A percentile compares a stretch with the other conserved stretches of the same genome.
phyloP scores from a whole-genome alignment of 2,113 vertebrate genomes.

The Sorex fumeus region DNA sequence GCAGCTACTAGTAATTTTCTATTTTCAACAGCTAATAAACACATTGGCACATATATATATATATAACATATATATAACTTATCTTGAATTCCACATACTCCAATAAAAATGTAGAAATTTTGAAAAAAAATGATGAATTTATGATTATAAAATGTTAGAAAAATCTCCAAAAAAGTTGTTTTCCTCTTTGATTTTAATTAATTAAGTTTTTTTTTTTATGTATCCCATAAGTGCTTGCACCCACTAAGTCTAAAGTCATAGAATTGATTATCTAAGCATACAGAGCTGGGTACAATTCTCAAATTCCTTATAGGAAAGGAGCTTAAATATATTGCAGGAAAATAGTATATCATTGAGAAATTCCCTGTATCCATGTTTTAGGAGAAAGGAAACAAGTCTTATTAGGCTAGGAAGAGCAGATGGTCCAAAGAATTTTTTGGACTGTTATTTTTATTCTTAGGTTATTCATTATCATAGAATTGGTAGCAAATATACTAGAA shows the following conservation, averaged over 20 bases:
- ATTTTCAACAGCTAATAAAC: slow-evolving; percentile 10
- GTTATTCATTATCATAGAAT: slow-evolving; percentile 12
- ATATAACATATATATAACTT: neutral
- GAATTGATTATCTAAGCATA: neutral
- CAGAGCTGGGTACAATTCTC: slow-evolving; percentile 8
- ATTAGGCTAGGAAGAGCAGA: slow-evolving; percentile 53
- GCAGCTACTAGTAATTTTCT: neutral
- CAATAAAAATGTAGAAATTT: neutral
- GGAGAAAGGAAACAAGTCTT: slow-evolving; percentile 34
- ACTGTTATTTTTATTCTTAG: slow-evolving; percentile 59
- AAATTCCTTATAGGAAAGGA: slow-evolving; percentile 48
- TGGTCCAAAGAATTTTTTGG: slow-evolving; percentile 43
- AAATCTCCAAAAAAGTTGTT: slow-evolving; percentile 23
- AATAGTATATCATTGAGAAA: neutral
- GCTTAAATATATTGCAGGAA: slow-evolving; percentile 40
- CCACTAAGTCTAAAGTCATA: neutral
- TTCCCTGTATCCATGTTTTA: slow-evolving; percentile 28
- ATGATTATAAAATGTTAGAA: neutral
- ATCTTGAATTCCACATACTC: neutral
- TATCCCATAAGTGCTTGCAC: neutral
- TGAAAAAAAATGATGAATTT: neutral
- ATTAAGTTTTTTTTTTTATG: neutral
- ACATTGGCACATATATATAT: neutral
- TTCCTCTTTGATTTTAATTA: slow-evolving; percentile 54
- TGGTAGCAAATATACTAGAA: slow-evolving; percentile 26